Evolutionary conservation across 1,140 invertebrate genomes (phyloP).

Genomic region (Pomacea maculata): DNA sequence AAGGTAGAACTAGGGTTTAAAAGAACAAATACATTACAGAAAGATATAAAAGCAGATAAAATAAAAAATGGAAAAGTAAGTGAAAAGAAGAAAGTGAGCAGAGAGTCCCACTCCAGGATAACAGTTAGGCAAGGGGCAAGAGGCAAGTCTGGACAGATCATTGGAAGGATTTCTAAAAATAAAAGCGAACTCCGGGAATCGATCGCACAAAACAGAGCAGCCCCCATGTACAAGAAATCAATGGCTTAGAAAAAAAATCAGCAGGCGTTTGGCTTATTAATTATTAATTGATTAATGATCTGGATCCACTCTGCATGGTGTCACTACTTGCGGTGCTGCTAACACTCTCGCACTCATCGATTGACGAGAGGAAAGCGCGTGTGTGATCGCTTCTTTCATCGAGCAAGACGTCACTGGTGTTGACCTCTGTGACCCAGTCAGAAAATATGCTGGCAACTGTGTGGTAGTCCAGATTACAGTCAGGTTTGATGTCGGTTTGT

Average conservation of each 20-base stretch:
- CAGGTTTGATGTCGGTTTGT: neutral
- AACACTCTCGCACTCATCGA: neutral
- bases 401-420: too few relatives aligned
- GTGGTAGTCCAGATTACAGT: neutral
- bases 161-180: neutral
- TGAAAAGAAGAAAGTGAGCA: too few relatives aligned
- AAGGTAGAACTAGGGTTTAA: too few relatives aligned
- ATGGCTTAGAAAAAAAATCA: neutral
- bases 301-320: neutral
- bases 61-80: too few relatives aligned
- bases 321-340: neutral
- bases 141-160: neutral
- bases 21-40: too few relatives aligned
- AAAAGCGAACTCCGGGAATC: neutral
- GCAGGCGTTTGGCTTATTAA: neutral
- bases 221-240: too few relatives aligned
- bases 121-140: neutral
- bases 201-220: neutral
- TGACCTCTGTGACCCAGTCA: neutral
- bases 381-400: too few relatives aligned
- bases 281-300: neutral
- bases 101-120: too few relatives aligned
- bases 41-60: too few relatives aligned
- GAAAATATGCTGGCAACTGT: neutral
- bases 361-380: neutral